These are phyloP conservation scores for Tetraneura akinire DNA, from an alignment of 1,140 invertebrate species.

Conservation along the genomic window DNA sequence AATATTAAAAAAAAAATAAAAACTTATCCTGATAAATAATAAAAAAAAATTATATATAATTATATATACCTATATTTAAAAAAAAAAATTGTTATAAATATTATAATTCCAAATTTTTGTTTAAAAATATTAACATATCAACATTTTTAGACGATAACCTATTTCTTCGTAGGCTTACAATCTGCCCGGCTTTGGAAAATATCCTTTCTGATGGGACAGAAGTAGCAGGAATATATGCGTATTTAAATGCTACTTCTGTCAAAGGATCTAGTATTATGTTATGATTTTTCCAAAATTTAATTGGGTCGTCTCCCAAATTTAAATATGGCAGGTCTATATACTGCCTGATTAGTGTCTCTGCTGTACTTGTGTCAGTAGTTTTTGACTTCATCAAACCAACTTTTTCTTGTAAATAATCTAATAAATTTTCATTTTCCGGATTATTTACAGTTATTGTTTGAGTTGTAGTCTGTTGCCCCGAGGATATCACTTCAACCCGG, in stretches of 20 bases:
- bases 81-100: too few species aligned
- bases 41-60: too few species aligned
- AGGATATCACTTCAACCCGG: too few species aligned
- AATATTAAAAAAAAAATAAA: too few species aligned
- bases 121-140: too few species aligned
- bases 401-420: not conserved
- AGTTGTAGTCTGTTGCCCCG: not conserved
- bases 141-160: too few species aligned
- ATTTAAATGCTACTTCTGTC: slow-evolving; percentile 52
- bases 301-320: not conserved
- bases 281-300: slow-evolving; percentile 9
- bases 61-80: too few species aligned
- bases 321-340: not conserved
- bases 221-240: slow-evolving; percentile 57
- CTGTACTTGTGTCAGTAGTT: not conserved
- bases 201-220: slow-evolving; percentile 55
- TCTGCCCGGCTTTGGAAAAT: not conserved
- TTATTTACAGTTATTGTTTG: not conserved
- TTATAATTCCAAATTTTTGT: too few species aligned
- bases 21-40: too few species aligned
- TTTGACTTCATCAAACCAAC: not conserved
- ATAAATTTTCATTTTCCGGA: slow-evolving; percentile 20
- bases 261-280: not conserved
- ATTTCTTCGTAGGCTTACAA: too few species aligned
- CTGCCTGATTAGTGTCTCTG: not conserved